Base-by-base conservation (phyloP, 1,140 invertebrate genomes). In the Acromyrmex echinatior region DNA sequence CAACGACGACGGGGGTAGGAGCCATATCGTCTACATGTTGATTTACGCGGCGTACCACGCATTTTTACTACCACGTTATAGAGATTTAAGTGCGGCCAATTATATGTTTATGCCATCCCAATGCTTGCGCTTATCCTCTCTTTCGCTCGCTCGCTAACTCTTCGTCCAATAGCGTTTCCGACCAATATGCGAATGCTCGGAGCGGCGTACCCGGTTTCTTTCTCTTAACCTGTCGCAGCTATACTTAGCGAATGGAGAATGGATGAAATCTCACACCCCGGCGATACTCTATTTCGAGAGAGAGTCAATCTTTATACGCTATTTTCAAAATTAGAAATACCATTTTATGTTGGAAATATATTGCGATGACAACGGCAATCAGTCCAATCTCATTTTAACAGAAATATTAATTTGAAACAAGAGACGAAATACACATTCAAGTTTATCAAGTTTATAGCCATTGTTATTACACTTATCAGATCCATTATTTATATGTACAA, bases 31-130 rank as follows among this genome's bases (percentile, higher is more conserved):
- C 92, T 92, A 92, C 91, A 92, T 92, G 90, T 93, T 95, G 93
- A 95, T 95, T 95, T 95, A 95, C 91, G 93, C 90, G 90, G 89
- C 87, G 92, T 87, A 87, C 91, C 87, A 90, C 87, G 92, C 92
- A 95, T 95, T 95, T 95, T 95, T 95, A 95, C 92, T 92, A 92
- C 93, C 92, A 86, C 89, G 92, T 95, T 94, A 94, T 95, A 94
- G 91, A 94, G 93, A 94, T 94, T 95, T 95, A 95, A 95, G 94
- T 92, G 93, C 91, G 89, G 91, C 93, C 94, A 95, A 95, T 95
- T 95, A 95, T 95, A 94, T 93, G 91, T 95, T 95, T 94, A 93
- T 91, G 91, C 91, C 81, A 88, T 87, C 81, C 68, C 62, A 81
- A 35, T 84, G 86, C 70, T 14, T 58, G 76, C 73, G 70, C 88